Evolutionary conservation across 2,888 invertebrate genomes (phyloP).

Genomic region (Harpalus rufipes): DNA sequence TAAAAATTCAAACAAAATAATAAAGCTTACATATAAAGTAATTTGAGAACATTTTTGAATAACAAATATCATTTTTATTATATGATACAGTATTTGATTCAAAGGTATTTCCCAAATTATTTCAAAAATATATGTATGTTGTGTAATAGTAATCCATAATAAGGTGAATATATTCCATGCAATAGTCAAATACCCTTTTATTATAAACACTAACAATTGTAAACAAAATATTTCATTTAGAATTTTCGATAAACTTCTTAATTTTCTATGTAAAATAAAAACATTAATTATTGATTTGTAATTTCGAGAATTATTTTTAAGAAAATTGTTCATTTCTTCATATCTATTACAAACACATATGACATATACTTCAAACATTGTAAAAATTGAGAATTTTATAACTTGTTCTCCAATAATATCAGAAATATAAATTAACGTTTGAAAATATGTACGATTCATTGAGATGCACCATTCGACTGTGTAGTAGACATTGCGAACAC

Average conservation of each 20-base stretch:
- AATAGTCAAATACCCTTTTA: too few species aligned
- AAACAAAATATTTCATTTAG: not conserved
- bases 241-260: not conserved
- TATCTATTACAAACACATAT: not conserved
- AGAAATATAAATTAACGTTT: not conserved
- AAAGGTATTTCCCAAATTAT: too few species aligned
- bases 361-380: not conserved
- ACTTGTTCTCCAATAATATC: not conserved
- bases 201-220: not conserved
- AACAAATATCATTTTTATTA: too few species aligned
- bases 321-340: not conserved
- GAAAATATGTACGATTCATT: not conserved
- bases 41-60: too few species aligned
- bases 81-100: too few species aligned
- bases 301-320: not conserved
- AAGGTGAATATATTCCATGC: too few species aligned
- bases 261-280: not conserved
- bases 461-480: not conserved
- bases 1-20: too few species aligned
- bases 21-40: too few species aligned
- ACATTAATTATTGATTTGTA: not conserved
- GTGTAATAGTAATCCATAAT: too few species aligned
- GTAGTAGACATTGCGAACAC: not conserved
- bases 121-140: too few species aligned
- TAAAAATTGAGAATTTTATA: not conserved